phyloP scores from a whole-genome alignment of 2,888 invertebrate genomes.

The Andrena haemorrhoa region DNA sequence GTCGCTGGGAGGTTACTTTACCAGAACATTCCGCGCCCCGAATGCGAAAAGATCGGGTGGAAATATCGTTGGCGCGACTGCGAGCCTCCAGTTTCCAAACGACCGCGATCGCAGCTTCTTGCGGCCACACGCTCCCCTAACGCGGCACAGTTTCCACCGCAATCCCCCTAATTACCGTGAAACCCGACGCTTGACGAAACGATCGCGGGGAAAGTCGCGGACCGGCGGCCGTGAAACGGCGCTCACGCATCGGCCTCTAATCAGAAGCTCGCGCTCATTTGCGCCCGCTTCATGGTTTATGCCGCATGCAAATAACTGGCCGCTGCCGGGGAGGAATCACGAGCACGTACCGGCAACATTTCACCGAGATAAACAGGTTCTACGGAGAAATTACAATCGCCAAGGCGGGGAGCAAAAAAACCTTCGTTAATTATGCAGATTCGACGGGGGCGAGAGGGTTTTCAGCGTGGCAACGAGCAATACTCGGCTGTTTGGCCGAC shows the following conservation, averaged over 20 bases:
- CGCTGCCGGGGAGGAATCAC: constrained; percentile 59
- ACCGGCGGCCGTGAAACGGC: constrained; percentile 15
- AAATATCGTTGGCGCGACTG: no score
- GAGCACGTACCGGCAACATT: constrained; percentile 68
- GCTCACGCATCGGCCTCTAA: constrained; percentile 49
- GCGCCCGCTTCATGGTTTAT: constrained; percentile 66
- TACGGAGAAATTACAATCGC: constrained; percentile 65
- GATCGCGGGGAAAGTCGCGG: constrained; percentile 26
- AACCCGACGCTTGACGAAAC: constrained; percentile 21
- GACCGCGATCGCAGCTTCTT: not conserved
- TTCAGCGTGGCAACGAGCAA: constrained; percentile 21
- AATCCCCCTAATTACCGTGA: not conserved
- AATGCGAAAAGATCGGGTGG: no score
- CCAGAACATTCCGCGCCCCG: no score
- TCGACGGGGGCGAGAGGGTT: constrained; percentile 42
- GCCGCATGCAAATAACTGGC: constrained; percentile 49
- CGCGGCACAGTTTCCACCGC: not conserved
- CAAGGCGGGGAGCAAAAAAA: constrained; percentile 39
- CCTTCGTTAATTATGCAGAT: constrained; percentile 70
- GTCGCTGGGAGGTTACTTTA: no score
- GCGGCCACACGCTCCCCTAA: not conserved
- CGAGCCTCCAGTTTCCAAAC: no score
- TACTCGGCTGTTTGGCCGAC: constrained; percentile 36
- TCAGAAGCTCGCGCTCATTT: constrained; percentile 56
- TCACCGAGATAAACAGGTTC: constrained; percentile 73